These are phyloP conservation scores for Castor canadensis DNA, from an alignment of 2,113 vertebrate species.

Conservation along the genomic window DNA sequence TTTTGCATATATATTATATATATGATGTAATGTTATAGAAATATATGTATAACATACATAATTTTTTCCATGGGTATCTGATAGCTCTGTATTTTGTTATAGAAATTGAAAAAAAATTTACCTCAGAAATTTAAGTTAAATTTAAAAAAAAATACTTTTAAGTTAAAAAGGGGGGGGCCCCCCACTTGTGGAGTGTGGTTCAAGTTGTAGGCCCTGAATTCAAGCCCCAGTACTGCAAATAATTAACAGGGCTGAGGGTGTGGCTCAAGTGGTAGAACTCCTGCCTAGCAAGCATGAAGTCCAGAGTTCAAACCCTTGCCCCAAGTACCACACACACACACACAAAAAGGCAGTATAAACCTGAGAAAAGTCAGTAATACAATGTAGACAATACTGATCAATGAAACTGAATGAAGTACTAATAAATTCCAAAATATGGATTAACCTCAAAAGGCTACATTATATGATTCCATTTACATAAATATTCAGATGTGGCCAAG, in stretches of 20 bases:
- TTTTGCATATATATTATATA: constrained; percentile 89
- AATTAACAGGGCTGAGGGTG: too few relatives aligned
- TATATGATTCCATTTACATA: not conserved
- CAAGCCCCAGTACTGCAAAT: too few relatives aligned
- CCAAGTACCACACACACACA: too few relatives aligned
- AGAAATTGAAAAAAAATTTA: constrained; percentile 87
- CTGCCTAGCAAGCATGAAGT: too few relatives aligned
- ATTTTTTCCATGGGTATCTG: constrained; percentile 88
- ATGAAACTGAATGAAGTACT: not conserved
- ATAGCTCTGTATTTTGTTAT: constrained; percentile 90
- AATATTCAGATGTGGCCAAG: not conserved
- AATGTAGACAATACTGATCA: not conserved
- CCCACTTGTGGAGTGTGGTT: too few relatives aligned
- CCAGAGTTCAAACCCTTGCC: too few relatives aligned
- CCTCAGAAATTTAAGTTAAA: constrained; percentile 87
- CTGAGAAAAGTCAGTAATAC: not conserved
- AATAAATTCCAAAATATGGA: not conserved
- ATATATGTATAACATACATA: constrained; percentile 91
- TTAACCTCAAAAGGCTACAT: not conserved
- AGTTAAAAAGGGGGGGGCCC: too few relatives aligned
- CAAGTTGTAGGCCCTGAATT: too few relatives aligned
- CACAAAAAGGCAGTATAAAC: too few relatives aligned
- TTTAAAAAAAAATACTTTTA: constrained; percentile 83
- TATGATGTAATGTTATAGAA: constrained; percentile 90
- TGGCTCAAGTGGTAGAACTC: too few relatives aligned